These are phyloP conservation scores for Bombus cullumanus DNA, from an alignment of 1,140 invertebrate genomes.

Conservation along the genomic window DNA sequence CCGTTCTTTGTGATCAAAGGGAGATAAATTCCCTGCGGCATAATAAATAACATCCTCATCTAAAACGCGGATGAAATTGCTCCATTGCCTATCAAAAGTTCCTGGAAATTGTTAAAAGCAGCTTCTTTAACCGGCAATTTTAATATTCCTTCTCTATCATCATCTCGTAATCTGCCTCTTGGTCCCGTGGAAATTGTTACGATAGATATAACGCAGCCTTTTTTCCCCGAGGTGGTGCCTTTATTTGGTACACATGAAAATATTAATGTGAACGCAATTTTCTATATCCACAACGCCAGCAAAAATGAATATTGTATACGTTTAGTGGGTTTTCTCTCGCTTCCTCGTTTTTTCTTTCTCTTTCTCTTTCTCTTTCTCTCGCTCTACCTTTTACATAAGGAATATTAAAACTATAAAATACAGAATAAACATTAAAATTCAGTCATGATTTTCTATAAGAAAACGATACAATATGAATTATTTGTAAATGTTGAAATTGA, in stretches of 20 bases:
- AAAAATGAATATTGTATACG: not conserved
- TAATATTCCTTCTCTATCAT: constrained; percentile 8
- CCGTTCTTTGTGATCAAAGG: constrained; percentile 38
- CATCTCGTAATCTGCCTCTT: not conserved
- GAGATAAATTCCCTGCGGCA: constrained; percentile 40
- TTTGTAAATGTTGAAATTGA: too few species aligned
- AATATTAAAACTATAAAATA: not conserved
- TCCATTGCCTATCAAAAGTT: constrained; percentile 16
- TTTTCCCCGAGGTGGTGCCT: not conserved
- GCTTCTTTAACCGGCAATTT: not conserved
- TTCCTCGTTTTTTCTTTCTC: not conserved
- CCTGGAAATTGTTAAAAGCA: constrained; percentile 26
- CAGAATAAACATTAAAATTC: constrained; percentile 1
- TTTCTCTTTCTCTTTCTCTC: too few species aligned
- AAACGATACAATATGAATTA: too few species aligned
- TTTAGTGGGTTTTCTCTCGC: too few species aligned
- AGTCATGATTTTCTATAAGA: not conserved
- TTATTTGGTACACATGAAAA: constrained; percentile 5
- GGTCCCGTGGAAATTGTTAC: constrained; percentile 16
- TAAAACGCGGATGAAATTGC: constrained; percentile 21
- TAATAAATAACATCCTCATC: constrained; percentile 48
- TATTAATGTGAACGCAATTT: constrained; percentile 20
- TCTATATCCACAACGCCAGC: not conserved
- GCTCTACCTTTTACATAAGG: too few species aligned
- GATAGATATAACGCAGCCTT: not conserved